phyloP scores from a whole-genome alignment of 92 coral and sea anemone genomes.

The Nematostella vectensis region DNA sequence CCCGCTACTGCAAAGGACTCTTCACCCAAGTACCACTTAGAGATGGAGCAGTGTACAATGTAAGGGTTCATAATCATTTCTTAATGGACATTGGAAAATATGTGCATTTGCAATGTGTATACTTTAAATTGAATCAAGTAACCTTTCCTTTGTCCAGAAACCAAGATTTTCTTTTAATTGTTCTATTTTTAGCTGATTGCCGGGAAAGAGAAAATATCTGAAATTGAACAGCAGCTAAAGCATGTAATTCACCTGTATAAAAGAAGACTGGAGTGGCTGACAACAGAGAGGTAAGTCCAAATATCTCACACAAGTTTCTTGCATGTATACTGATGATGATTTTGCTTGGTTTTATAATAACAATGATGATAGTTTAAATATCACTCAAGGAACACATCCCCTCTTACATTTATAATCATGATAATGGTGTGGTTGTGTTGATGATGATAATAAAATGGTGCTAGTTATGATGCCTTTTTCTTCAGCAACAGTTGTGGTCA shows the following conservation, averaged over 20 bases:
- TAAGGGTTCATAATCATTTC: slow-evolving; percentile 46
- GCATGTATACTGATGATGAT: too few species aligned
- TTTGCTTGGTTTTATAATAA: too few species aligned
- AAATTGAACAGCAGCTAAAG: slow-evolving; percentile 71
- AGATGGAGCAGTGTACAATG: slow-evolving; percentile 94
- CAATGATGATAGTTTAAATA: too few species aligned
- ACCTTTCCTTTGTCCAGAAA: too few species aligned
- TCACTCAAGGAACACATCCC: too few species aligned
- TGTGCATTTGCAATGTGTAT: slow-evolving; percentile 57
- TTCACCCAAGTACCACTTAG: slow-evolving; percentile 92
- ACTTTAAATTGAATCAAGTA: too few species aligned
- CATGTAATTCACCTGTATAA: slow-evolving; percentile 75
- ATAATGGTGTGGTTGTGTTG: too few species aligned
- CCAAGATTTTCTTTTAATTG: too few species aligned
- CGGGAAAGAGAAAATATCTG: slow-evolving; percentile 61
- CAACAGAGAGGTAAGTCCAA: slow-evolving; percentile 81
- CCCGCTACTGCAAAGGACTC: slow-evolving; percentile 90
- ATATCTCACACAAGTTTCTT: neutral
- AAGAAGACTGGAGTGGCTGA: slow-evolving; percentile 93
- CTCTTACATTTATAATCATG: too few species aligned
- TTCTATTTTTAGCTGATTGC: slow-evolving; percentile 67
- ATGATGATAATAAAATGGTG: too few species aligned
- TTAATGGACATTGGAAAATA: slow-evolving; percentile 73
- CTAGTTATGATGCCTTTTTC: too few species aligned
- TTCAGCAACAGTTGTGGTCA: too few species aligned